Base-by-base conservation (phyloP, 2,888 invertebrate species). In the Scelioninae gen. 1 region DNA sequence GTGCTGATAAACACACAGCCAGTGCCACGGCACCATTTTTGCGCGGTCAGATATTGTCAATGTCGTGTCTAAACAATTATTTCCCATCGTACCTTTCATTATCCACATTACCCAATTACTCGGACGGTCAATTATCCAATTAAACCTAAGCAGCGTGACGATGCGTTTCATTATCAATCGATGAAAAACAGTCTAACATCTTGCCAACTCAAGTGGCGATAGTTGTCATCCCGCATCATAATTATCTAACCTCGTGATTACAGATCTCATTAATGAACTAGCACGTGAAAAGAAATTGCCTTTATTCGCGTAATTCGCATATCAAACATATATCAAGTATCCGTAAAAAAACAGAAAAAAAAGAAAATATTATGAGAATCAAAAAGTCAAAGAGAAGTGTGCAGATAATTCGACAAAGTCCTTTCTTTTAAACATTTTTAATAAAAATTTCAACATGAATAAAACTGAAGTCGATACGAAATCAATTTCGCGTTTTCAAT, bases 401-500 rank as follows among this genome's bases (percentile, higher is more conserved):
- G 23, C 23, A 23, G 23, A 23, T 4, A 23, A 23, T 2, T 2
- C 23, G 23, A 23, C 23, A 23, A 23, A 4, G 23, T 23, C 23
- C 23, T 23, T 23, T 23, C 23, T 23, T 23, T 23, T 40, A 68
- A 68, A 55, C 60, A 53, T 62, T 77, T 76, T 68, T 68, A 77
- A 77, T 78, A 78, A 69, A 78, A 78, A 72, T 72, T 66, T 66
- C 65, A 47, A 34, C 60, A 53, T 60, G 58, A 66, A 60, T 60
- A 49, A 49, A 72, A 66, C 45, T 45, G n/a, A 66, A 45, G 23
- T 15, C 62, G 43, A 65, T 16, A 66, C 65, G 55, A 79, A 72
- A 79, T 72, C 79, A 65, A 66, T 51, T 65, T 72, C 9, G 60
- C 66, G 32, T 79, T 66, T 79, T 72, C 72, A 79, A 72, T 68